phyloP scores from a whole-genome alignment of 1,140 invertebrate species.

The Drosophila tani region DNA sequence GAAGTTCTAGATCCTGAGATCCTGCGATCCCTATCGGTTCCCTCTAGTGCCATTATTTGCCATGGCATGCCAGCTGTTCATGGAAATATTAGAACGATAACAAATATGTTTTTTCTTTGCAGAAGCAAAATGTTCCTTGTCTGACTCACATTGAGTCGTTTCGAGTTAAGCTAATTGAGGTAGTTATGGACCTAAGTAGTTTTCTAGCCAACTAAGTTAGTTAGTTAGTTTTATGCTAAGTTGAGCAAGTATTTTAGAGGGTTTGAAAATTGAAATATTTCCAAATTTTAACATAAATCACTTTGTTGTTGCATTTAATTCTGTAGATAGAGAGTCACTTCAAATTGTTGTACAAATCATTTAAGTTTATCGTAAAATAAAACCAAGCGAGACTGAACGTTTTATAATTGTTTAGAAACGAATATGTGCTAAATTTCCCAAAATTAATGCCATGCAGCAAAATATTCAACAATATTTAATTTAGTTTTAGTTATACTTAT shows the following conservation, averaged over 20 bases:
- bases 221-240: slow-evolving; percentile 10
- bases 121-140: slow-evolving; percentile 72
- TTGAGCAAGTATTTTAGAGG: slow-evolving; percentile 31
- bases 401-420: slow-evolving; percentile 33
- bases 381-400: slow-evolving; percentile 46
- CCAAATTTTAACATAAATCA: neutral
- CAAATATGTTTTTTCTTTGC: slow-evolving; percentile 52
- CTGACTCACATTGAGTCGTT: slow-evolving; percentile 78
- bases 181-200: slow-evolving; percentile 53
- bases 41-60: slow-evolving; percentile 68
- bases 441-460: slow-evolving; percentile 44
- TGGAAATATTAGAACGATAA: slow-evolving; percentile 61
- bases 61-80: slow-evolving; percentile 21
- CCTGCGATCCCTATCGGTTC: slow-evolving; percentile 3
- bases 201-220: slow-evolving; percentile 11
- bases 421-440: slow-evolving; percentile 39
- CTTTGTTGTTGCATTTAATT: slow-evolving; percentile 4
- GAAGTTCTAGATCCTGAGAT: slow-evolving; percentile 67
- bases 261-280: neutral
- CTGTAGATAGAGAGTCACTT: slow-evolving; percentile 21
- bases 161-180: slow-evolving; percentile 44
- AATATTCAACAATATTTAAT: slow-evolving; percentile 9
- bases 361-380: slow-evolving; percentile 14
- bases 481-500: slow-evolving; percentile 4
- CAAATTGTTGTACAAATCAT: slow-evolving; percentile 24